Percentiles rank a stretch among this genome's conserved stretches.
phyloP scores from a whole-genome alignment of 2,113 vertebrate genomes.

The Phalacrocorax brasilianus region DNA sequence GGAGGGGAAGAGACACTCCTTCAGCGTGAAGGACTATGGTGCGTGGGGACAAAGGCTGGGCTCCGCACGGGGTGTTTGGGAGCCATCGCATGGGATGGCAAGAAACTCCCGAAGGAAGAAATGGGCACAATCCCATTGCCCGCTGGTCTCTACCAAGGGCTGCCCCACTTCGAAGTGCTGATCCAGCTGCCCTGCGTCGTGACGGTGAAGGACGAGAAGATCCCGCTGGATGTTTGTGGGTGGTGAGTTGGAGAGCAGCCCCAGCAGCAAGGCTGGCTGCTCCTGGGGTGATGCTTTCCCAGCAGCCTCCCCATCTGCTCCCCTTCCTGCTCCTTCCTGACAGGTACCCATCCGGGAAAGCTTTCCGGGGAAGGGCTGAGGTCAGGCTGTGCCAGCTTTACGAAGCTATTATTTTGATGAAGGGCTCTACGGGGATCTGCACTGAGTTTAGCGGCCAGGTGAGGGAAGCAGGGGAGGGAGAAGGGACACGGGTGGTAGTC shows the following conservation, averaged over 20 bases:
- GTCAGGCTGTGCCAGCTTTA: not conserved
- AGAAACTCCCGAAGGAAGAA: not conserved
- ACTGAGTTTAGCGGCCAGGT: not conserved
- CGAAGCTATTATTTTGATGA: accelerated
- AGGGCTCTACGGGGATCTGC: accelerated
- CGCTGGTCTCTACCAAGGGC: not conserved
- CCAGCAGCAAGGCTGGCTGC: not conserved
- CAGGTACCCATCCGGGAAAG: not conserved
- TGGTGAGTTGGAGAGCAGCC: not conserved
- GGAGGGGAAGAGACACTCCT: not conserved
- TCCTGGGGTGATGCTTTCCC: not conserved
- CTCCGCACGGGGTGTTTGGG: not conserved
- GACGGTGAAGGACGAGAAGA: not conserved
- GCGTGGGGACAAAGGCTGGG: accelerated
- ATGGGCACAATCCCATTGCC: not conserved
- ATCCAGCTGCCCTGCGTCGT: not conserved
- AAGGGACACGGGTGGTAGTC: not conserved
- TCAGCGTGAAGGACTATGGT: constrained; percentile 33
- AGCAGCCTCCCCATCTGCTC: not conserved
- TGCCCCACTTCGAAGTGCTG: not conserved
- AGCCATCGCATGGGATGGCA: not conserved
- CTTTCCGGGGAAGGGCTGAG: not conserved
- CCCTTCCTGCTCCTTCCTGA: not conserved
- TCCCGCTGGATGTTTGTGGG: not conserved
- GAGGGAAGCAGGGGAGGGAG: not conserved